Evolutionary conservation across 2,888 invertebrate species (phyloP), one percentile per base, ranked within the genome.

Genomic region (Ormyrus nitidulus): DNA sequence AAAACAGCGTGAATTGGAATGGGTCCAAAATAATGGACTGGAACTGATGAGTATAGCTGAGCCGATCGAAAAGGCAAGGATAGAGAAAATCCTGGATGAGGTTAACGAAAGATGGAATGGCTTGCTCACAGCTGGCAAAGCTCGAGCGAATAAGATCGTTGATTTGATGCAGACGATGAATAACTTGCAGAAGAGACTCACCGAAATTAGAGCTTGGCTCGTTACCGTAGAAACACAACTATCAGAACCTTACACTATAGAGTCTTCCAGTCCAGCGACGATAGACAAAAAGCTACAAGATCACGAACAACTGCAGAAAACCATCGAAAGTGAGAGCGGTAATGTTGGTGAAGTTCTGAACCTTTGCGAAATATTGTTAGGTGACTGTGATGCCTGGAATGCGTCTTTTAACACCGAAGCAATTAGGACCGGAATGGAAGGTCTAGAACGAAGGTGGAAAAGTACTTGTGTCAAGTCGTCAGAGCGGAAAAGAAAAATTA

Each of bases 371-470:
- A 92, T 96, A 65, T 91, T 96, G 2, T 91, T 96, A 65, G 95
- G 93, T 85, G 96, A 96, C 85, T 93, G 94, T 2, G 95, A 96
- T 84, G 92, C 94, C 0, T 93, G 94, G 90, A 95, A 94, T 86
- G 93, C 94, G 0, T 94, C 95, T 84, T 94, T 96, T 73, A 94
- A 95, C 82, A 93, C 94, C 0, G 93, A 94, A 56, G 93, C 93
- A 72, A 91, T 96, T 10, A 93, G 93, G 49, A 91, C 92, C 0
- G 94, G 95, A 0, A 93, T 94, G 71, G 94, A 95, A 72, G 94
- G 94, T 78, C 91, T 96, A 10, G 96, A 96, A 85, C 94, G 93
- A 87, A 93, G 96, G 82, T 96, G 96, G 96, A 95, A 94, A 85
- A 92, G 93, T 62, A 94, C 96, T 2, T 96, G 96, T 86, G 93